Evolutionary conservation across 2,888 invertebrate species (phyloP), one percentile per base, ranked within the genome.

Genomic region (Alentia gelatinosa): DNA sequence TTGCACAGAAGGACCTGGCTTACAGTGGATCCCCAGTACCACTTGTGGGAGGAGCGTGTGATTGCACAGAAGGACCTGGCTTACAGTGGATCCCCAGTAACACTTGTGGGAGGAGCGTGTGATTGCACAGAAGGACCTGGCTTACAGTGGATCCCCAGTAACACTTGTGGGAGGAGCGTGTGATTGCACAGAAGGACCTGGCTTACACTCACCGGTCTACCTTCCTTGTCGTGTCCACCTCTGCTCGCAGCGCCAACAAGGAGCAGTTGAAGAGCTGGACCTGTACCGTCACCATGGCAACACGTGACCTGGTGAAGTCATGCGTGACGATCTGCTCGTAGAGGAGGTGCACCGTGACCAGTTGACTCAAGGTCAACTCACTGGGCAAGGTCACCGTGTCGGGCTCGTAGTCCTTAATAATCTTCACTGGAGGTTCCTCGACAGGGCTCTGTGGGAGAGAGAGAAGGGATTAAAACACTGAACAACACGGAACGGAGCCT

Each of bases 301-400:
- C 75, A 96, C 96, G 95, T 91, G 93, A 94, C 39, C 93, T 92
- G 30, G 91, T 92, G 93, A 98, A 98, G 95, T 97, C 96, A 95
- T 98, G 98, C 86, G 95, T 95, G 33, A 97, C 96, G 91, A 97
- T 95, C 90, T 97, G 96, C 40, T 97, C 96, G 95, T 97, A 97
- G 92, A 97, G 96, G 93, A 97, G 95, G 94, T 96, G 97, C 93
- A 97, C 97, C 89, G 97, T 96, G 83, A 97, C 97, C 94, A 97
- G 96, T 93, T 97, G 97, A 93, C 97, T 95, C 90, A 96, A 96
- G n/a, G 96, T 94, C 79, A 96, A 94, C 89, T 94, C 91, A 79
- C 94, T 93, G 68, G 95, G 94, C 89, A 93, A 92, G 23, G 92
- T 92, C 19, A 94, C 92, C 4, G 91, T 93, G 63, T 93, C 92